These are phyloP conservation scores for Macquaria australasica DNA, from an alignment of 2,113 vertebrate genomes.

Conservation along the genomic window DNA sequence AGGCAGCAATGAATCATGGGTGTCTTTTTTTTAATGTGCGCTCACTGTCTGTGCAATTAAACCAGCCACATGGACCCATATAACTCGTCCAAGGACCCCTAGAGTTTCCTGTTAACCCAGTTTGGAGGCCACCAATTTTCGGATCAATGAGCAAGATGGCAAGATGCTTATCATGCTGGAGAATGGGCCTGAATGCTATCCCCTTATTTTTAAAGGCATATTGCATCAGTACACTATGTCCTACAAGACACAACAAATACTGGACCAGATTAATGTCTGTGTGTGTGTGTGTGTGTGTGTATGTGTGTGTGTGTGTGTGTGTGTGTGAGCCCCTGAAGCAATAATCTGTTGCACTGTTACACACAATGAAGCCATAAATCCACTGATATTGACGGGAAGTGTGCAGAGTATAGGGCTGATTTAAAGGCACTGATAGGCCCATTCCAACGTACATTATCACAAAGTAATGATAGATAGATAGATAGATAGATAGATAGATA, in stretches of 20 bases:
- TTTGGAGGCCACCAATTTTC: neutral
- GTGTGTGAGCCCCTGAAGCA: constrained; percentile 19
- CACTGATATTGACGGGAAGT: constrained; percentile 40
- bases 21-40: neutral
- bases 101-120: neutral
- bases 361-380: constrained; percentile 58
- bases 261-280: constrained; percentile 9
- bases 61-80: neutral
- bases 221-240: neutral
- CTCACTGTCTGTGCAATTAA: neutral
- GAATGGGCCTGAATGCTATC: neutral
- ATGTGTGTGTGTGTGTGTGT: neutral
- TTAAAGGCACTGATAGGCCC: constrained; percentile 41
- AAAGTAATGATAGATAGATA: constrained; percentile 28
- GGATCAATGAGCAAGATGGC: neutral
- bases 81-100: neutral
- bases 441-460: constrained; percentile 18
- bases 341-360: constrained; percentile 49
- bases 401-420: constrained; percentile 33
- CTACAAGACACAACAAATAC: constrained; percentile 18
- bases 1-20: neutral
- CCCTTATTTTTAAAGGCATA: neutral
- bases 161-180: neutral
- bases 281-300: constrained; percentile 6
- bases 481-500: neutral